phyloP scores from a whole-genome alignment of 1,140 invertebrate species.

The Drosophila tani region DNA sequence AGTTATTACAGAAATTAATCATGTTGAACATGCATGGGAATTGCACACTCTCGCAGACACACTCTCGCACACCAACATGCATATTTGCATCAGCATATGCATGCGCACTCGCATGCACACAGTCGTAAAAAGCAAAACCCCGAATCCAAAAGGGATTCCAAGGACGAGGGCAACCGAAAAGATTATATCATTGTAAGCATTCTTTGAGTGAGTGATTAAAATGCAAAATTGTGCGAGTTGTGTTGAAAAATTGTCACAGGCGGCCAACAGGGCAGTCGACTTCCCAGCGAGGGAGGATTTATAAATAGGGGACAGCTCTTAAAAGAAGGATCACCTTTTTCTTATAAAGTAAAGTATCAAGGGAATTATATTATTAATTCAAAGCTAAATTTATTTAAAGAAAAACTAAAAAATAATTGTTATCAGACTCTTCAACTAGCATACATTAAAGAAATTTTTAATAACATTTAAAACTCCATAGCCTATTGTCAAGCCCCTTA shows the following conservation, averaged over 20 bases:
- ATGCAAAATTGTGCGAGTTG: conserved; percentile 51
- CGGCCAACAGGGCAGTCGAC: not conserved
- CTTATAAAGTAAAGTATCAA: no score
- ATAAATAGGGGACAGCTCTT: not conserved
- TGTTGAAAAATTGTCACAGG: conserved; percentile 60
- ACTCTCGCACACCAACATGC: conserved; percentile 17
- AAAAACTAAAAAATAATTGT: no score
- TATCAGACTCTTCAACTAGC: no score
- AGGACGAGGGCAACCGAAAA: conserved; percentile 47
- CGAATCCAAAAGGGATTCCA: conserved; percentile 26
- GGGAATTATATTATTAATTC: no score
- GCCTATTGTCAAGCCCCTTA: not conserved
- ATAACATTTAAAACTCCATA: not conserved
- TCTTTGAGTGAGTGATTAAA: conserved; percentile 82
- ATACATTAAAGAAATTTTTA: not conserved
- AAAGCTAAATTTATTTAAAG: no score
- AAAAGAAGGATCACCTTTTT: not conserved
- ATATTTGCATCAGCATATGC: conserved; percentile 75
- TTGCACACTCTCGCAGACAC: conserved; percentile 59
- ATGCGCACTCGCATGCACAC: conserved; percentile 25
- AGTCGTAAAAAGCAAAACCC: conserved; percentile 30
- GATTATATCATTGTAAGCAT: conserved; percentile 78
- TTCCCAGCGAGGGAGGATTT: conserved; percentile 2
- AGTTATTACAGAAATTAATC: conserved; percentile 84
- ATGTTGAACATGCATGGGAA: conserved; percentile 83